phyloP scores from a whole-genome alignment of 2,113 vertebrate genomes.

The Micronycteris hirsuta region DNA sequence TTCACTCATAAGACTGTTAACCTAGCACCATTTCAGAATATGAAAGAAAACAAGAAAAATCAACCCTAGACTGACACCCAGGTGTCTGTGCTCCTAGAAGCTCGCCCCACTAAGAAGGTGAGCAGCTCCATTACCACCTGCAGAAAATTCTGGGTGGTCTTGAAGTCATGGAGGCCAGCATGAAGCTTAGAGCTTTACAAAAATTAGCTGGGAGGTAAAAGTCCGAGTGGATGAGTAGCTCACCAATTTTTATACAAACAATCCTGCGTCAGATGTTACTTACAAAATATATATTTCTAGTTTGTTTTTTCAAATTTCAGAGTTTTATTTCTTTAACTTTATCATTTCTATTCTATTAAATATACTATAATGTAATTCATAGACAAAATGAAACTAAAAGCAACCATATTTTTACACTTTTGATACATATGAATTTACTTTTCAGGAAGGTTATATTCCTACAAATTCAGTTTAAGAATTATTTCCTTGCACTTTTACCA shows the following conservation, averaged over 20 bases:
- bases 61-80: background rate
- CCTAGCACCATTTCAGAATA: background rate
- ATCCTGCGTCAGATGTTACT: background rate
- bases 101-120: background rate
- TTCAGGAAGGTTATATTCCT: background rate
- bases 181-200: background rate
- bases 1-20: background rate
- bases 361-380: background rate
- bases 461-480: background rate
- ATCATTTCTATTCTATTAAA: conserved; percentile 22
- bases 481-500: background rate
- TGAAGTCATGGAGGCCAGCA: background rate
- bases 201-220: background rate
- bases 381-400: background rate
- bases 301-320: conserved; percentile 13
- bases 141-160: background rate
- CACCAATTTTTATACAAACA: background rate
- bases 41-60: background rate
- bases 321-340: conserved; percentile 11
- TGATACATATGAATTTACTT: background rate
- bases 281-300: background rate
- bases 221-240: background rate
- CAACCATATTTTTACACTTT: background rate
- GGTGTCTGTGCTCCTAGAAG: background rate
- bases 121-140: background rate